A percentile compares a stretch with the other conserved stretches of the same genome.
Evolutionary conservation across 2,797 vertebrate genomes (phyloP).

Genomic region (Labeo calbasu): DNA sequence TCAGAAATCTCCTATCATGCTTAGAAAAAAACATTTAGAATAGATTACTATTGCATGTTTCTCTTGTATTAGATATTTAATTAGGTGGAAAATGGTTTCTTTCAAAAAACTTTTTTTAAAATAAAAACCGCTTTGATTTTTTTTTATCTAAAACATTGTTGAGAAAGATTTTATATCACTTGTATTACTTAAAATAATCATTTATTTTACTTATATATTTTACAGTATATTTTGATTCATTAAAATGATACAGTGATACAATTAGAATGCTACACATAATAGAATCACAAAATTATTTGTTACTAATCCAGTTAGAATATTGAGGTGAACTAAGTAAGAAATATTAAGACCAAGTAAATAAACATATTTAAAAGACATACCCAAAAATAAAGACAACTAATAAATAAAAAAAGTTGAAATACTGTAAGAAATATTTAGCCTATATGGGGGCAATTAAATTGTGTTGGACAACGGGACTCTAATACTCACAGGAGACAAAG

Average conservation of each 20-base stretch:
- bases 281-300: not conserved
- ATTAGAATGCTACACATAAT: not conserved
- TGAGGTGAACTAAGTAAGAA: not conserved
- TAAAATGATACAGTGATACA: not conserved
- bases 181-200: not conserved
- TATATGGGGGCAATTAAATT: not conserved
- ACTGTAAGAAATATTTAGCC: not conserved
- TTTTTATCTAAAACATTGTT: not conserved
- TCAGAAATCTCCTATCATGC: not conserved
- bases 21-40: not conserved
- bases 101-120: not conserved
- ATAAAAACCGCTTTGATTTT: not conserved
- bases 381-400: not conserved
- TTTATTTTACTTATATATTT: not conserved
- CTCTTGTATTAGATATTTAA: not conserved
- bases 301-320: not conserved
- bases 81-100: not conserved
- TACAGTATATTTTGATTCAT: not conserved
- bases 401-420: not conserved
- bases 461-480: not conserved
- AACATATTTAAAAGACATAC: not conserved
- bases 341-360: not conserved
- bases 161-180: not conserved
- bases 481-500: slow-evolving; percentile 67
- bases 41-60: not conserved